Percentiles rank a stretch among this genome's conserved stretches.
Conservation (phyloP, 2,113 vertebrate species). For the Cochlearius cochlearius region DNA sequence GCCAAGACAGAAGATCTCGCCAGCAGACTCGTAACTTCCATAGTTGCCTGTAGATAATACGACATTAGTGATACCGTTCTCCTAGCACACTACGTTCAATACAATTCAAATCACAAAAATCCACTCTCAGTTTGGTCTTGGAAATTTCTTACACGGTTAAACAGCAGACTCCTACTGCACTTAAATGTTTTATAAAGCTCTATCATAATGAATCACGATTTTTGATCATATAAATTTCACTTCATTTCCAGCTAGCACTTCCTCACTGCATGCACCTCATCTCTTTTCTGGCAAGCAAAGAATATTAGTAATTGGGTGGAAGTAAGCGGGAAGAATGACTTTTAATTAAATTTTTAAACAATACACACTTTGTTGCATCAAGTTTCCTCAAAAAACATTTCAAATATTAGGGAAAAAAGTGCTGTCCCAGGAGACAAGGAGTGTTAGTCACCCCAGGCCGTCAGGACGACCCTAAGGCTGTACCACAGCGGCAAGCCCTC, state of each 20-base stretch:
- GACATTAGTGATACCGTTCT: neutral
- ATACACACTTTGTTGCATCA: neutral
- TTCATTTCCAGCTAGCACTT: neutral
- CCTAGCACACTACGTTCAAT: neutral
- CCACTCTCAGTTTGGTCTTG: neutral
- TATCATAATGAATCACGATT: rapidly evolving
- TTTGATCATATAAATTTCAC: neutral
- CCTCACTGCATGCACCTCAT: rapidly evolving
- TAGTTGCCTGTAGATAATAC: neutral
- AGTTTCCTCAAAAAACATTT: rapidly evolving
- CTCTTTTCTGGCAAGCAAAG: neutral
- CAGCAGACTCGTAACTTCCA: neutral
- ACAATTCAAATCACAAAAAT: neutral
- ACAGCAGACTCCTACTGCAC: neutral
- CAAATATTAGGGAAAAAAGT: rapidly evolving
- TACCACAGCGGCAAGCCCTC: rapidly evolving
- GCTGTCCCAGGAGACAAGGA: neutral
- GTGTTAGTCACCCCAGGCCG: neutral
- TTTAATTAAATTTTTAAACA: neutral
- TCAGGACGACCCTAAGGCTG: rapidly evolving
- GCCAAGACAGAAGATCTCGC: neutral
- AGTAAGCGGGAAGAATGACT: neutral
- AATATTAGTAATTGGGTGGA: neutral
- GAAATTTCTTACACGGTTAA: neutral
- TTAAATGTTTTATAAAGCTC: neutral